Evolutionary conservation across 2,113 vertebrate species (phyloP), one percentile per base, ranked within the genome.

Genomic region (Lethenteron camtschaticum): DNA sequence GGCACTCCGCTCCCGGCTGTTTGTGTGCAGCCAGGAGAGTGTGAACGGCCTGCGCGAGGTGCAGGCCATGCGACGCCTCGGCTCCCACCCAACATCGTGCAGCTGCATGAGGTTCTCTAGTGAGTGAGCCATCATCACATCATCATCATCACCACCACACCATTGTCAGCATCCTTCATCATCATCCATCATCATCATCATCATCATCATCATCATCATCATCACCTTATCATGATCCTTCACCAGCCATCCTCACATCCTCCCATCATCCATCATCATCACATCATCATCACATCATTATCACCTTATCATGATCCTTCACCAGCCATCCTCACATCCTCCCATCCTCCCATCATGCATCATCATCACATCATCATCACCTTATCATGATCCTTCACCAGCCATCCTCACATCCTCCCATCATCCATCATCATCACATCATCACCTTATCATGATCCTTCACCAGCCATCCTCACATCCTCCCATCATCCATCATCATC

Each of bases 11-110:
- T 71, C 16, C 56, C 58, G 70, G 0, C 75, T 68, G 71, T 8
- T 78, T 72, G 75, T 70, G 24, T 57, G 74, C 72, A 83, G 78
- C 70, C 69, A 79, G 10, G 81, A 86, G 69, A 80, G 85, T 70
- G 83, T 82, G 70, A 82, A 80, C 75, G 81, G 69, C 66, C 76
- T 83, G 12, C 77, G 78, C 55, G 80, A 86, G 77, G 75, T 82
- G 16, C 79, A 80, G 78, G 81, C 78, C 0, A 77, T 85, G 74
- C 81, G 80, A 71, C 78, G 75, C 59, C 79, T 82, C 71, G 81
- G 76, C 69, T 82, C 75, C 1, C 80, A 84, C 74, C 78, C 12
- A 78, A 83, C 78, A 79, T 81, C 68, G 74, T 87, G n/a, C 77
- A 55, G 7, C 70, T 85, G 73, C 79, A 81, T 68, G 74, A 80